Base-by-base conservation (phyloP, 2,113 vertebrate genomes). In the Origma solitaria region DNA sequence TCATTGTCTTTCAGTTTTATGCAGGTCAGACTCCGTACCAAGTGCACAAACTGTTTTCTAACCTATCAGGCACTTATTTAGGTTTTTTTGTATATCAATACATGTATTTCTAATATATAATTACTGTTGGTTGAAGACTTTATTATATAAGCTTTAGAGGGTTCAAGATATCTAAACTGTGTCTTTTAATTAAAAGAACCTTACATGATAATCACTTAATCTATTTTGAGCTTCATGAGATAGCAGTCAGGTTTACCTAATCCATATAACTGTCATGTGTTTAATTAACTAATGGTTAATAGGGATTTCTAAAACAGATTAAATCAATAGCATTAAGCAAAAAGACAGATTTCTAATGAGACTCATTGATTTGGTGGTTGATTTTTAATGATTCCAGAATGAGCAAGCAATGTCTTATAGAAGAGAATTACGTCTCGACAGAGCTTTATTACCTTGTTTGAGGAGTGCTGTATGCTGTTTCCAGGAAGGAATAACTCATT, bases 271-370 rank as follows among this genome's bases (percentile, higher is more conserved):
- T 97, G 75, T 94, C 78, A 22, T 66, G 49, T 56, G 42, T 95
- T 97, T 97, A 96, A 92, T 94, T 95, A 86, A 96, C 94, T 96
- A 96, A 96, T 94, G 75, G 73, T 92, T 97, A 97, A 94, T 95
- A 94, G 94, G 83, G 79, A 93, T 92, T 97, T 96, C 68, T 94
- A 92, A 88, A 98, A 71, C 86, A 97, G 73, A 86, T 96, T 94
- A 94, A 91, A 96, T 96, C 92, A 96, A 96, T 90, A 69, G 13
- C 81, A 96, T 94, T 94, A 92, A 91, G 66, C 58, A 97, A 92
- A 94, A 96, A 95, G 79, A 91, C 79, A 89, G 84, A 84, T 96
- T 97, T 96, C 83, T 96, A 97, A 97, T 89, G 92, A 96, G 83
- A 93, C 22, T 72, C 71, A 92, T 92, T 95, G 91, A 96, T 97